Percentiles rank a stretch among this genome's conserved stretches.
Conservation (phyloP, 2,888 invertebrate genomes). For the Chymomyza caudatula region DNA sequence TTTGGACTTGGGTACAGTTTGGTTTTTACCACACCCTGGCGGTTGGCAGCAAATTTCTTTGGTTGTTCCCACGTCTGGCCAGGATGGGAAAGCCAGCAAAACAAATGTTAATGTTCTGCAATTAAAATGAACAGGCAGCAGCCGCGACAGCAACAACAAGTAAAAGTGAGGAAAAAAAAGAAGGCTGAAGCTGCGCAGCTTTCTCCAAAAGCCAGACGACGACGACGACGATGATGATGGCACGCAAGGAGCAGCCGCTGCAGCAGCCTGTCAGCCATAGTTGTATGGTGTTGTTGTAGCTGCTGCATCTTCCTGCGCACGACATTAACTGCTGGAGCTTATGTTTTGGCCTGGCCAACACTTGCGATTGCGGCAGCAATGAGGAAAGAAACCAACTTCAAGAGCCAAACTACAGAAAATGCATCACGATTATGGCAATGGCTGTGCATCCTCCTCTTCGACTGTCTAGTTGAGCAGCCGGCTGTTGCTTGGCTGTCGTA, state of each 20-base stretch:
- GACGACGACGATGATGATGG: no score
- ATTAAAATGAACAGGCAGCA: slow-evolving; percentile 57
- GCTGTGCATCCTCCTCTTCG: neutral
- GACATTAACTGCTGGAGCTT: slow-evolving; percentile 14
- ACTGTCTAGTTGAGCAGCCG: slow-evolving; percentile 1
- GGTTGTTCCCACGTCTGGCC: neutral
- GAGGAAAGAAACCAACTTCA: neutral
- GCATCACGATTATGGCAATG: slow-evolving; percentile 41
- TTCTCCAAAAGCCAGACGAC: slow-evolving; percentile 40
- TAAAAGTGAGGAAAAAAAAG: slow-evolving; percentile 50
- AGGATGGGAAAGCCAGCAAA: neutral
- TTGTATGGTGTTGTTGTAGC: slow-evolving; percentile 12
- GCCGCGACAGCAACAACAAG: slow-evolving; percentile 31
- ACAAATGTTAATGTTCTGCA: slow-evolving; percentile 57
- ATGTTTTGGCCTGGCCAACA: slow-evolving; percentile 3
- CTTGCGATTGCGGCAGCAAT: slow-evolving; percentile 13
- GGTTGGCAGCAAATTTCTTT: neutral
- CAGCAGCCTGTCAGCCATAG: slow-evolving; percentile 7
- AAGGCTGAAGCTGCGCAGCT: slow-evolving; percentile 38
- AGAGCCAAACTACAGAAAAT: slow-evolving; percentile 2
- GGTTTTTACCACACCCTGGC: neutral
- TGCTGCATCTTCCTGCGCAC: slow-evolving; percentile 30
- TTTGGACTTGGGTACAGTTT: neutral
- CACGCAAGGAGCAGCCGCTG: slow-evolving; percentile 48
- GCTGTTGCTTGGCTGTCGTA: slow-evolving; percentile 17